Evolutionary conservation across 1,140 invertebrate genomes (phyloP), one percentile per base, ranked within the genome.

Genomic region (Pristionchus pacificus): DNA sequence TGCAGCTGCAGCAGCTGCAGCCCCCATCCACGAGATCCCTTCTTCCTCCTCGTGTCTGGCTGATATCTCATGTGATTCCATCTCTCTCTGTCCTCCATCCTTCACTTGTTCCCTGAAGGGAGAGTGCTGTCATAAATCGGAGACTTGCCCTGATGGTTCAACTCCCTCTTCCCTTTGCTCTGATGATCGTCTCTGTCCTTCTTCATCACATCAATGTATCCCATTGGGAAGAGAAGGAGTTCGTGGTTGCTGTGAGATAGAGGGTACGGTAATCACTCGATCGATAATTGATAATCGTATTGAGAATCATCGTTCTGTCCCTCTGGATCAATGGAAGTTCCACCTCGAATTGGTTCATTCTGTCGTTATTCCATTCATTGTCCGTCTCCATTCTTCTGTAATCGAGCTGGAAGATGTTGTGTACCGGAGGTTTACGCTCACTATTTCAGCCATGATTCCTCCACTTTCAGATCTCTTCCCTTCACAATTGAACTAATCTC

Each of bases 71-170:
- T 68, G 65, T 64, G 28, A 27, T 32, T 68, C 65, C 19, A 68
- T 68, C 6, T 58, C 64, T 30, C 71, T 73, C 0, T 73, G 71
- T 28, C 71, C 71, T 58, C 66, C 71, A 14, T 32, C 59, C 0
- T 73, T 68, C 60, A 73, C 71, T 30, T 73, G 71, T 59, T 73
- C 71, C 19, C 60, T 73, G 27, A 55, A 72, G 25, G 71, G 71
- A 27, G 63, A 64, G 31, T 73, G 71, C 68, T 73, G 71, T 49
- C 59, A 60, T 27, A 32, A 68, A 2, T 49, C 63, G n/a, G 62
- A 58, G 14, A 33, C 24, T 30, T 73, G 71, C 38, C 71, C 71
- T n/a, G 60, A 73, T 55, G 71, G 71, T 27, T 68, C 65, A 28
- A 60, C 68, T 27, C 71, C 71, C 0, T 65, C 68, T 30, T 55